phyloP scores from a whole-genome alignment of 64 coral and sea anemone species.

The Montipora capricornis region DNA sequence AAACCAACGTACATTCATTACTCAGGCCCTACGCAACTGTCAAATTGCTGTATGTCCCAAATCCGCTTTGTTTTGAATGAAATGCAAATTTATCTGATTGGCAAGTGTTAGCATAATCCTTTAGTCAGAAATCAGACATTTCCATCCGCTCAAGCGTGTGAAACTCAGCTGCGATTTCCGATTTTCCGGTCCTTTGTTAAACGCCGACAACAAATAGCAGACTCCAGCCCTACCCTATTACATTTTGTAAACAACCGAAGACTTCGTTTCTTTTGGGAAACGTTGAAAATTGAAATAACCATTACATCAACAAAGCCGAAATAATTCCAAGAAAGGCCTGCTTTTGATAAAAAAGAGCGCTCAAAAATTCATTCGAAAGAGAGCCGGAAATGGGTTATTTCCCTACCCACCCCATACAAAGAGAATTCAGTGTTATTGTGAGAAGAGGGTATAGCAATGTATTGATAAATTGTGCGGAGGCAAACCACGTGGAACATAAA shows the following conservation, averaged over 20 bases:
- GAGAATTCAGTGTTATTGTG: constrained; percentile 28
- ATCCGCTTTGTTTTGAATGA: background rate
- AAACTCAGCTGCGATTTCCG: constrained; percentile 60
- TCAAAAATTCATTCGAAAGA: background rate
- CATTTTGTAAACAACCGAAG: constrained; percentile 29
- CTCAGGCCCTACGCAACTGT: constrained; percentile 48
- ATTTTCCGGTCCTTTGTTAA: constrained; percentile 59
- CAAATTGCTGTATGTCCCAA: background rate
- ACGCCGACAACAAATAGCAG: constrained; percentile 20
- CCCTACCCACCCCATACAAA: background rate
- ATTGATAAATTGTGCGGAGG: constrained; percentile 24
- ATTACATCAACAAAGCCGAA: background rate
- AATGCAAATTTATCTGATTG: background rate
- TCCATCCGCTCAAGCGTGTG: constrained; percentile 39
- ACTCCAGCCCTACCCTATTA: constrained; percentile 32
- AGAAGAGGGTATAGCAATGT: constrained; percentile 58
- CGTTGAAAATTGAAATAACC: background rate
- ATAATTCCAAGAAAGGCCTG: background rate
- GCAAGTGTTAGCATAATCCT: constrained; percentile 45
- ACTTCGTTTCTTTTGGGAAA: background rate
- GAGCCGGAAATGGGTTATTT: background rate
- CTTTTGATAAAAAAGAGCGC: background rate
- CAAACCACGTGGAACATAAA: constrained; percentile 97
- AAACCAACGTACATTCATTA: background rate
- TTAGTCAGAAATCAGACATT: constrained; percentile 51